Evolutionary conservation across 2,113 vertebrate species (phyloP), one percentile per base, ranked within the genome.

Genomic region (Calypte anna): DNA sequence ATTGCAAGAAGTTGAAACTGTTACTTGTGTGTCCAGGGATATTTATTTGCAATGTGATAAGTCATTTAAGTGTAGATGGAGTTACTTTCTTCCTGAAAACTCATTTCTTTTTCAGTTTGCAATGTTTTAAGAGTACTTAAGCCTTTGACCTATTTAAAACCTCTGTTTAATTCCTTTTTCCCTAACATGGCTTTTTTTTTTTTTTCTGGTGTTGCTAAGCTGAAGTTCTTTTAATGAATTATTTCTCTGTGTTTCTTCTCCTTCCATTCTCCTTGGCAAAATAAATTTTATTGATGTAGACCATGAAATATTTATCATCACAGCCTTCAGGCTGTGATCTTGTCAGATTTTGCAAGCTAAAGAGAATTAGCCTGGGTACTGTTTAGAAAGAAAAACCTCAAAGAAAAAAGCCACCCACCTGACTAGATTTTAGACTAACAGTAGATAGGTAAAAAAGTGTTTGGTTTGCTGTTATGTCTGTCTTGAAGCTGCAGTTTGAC

Each of bases 261-360:
- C 57, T 96, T 93, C 82, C 54, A 75, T 90, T 95, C 90, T 96
- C 77, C 94, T 95, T 95, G 88, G 85, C 85, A 94, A 94, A 94
- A 94, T 91, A 91, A 91, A 82, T 93, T 93, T 88, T 93, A 96
- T 96, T 94, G 88, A 95, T 94, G 92, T 93, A 87, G 63, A 7
- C 86, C 62, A 90, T 94, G 68, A 96, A 95, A 93, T 95, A 93
- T 93, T 94, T 95, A 93, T 91, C 48, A 67, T 4, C 0, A 2
- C 53, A 94, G 91, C 88, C 94, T 94, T 40, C 85, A 85, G 92
- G 75, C 92, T 91, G 82, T 91, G 88, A 93, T 95, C 88, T 91
- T 75, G 82, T 88, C 88, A 6, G 6, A 88, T 91, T 93, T 84
- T 94, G 88, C 92, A 93, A 91, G 75, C 75, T 91, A 33, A 85